phyloP scores from a whole-genome alignment of 2,888 invertebrate genomes.

The Cordilura impudica region DNA sequence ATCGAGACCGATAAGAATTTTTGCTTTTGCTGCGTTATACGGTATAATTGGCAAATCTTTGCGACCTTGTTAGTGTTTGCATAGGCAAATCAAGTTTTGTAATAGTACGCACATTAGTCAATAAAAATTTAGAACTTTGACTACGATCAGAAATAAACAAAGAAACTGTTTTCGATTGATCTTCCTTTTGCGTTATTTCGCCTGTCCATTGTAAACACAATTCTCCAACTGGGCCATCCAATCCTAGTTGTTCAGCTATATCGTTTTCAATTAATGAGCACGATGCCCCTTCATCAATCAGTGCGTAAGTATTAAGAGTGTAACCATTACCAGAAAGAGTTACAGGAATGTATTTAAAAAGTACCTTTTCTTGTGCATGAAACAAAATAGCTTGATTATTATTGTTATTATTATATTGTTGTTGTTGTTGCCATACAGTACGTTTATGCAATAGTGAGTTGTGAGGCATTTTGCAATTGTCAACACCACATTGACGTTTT shows the following conservation, averaged over 20 bases:
- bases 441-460: no score
- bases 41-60: not conserved
- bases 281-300: not conserved
- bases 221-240: not conserved
- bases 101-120: not conserved
- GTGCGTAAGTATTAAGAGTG: not conserved
- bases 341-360: no score
- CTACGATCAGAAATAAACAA: not conserved
- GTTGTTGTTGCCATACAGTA: no score
- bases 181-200: no score
- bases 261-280: not conserved
- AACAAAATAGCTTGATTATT: no score
- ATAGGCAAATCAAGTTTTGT: not conserved
- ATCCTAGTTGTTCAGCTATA: not conserved
- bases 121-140: not conserved
- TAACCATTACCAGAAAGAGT: not conserved
- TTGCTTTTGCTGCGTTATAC: not conserved
- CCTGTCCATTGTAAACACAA: not conserved
- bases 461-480: no score
- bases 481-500: no score
- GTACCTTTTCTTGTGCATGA: no score
- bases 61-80: not conserved
- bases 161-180: not conserved
- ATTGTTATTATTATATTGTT: no score
- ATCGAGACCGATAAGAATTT: not conserved